Conservation (phyloP, 37 sponge, comb jelly and placozoan species). For the Petrosia ficiformis region DNA sequence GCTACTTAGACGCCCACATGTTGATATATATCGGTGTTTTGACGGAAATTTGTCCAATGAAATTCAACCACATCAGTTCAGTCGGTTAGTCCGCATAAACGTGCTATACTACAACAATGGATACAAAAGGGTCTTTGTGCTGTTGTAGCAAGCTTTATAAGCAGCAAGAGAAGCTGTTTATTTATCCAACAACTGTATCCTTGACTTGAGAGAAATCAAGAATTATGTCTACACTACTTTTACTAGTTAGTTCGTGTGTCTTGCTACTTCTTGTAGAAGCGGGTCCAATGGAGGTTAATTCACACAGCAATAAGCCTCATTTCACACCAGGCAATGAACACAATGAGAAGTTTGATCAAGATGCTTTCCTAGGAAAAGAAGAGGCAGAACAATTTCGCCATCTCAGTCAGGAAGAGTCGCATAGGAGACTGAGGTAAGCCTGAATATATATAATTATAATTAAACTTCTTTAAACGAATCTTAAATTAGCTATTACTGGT, state of each 20-base stretch:
- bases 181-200: too few species aligned
- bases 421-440: conserved; percentile 55
- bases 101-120: too few species aligned
- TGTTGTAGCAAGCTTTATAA: too few species aligned
- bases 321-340: conserved; percentile 59
- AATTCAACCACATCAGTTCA: too few species aligned
- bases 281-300: not conserved
- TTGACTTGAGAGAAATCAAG: not conserved
- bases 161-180: too few species aligned
- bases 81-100: too few species aligned
- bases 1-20: too few species aligned
- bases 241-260: too few species aligned
- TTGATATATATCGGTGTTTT: too few species aligned
- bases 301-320: too few species aligned
- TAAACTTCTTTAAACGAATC: not conserved
- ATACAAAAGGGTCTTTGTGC: too few species aligned
- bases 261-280: not conserved
- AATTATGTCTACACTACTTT: not conserved
- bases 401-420: conserved; percentile 80
- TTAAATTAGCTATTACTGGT: not conserved
- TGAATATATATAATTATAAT: not conserved
- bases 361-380: conserved; percentile 92
- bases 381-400: conserved; percentile 72
- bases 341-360: conserved; percentile 80
- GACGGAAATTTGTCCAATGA: too few species aligned